Percentiles rank a stretch among this genome's conserved stretches.
Evolutionary conservation across 2,113 vertebrate genomes (phyloP).

Genomic region (Antechinus stuartii): DNA sequence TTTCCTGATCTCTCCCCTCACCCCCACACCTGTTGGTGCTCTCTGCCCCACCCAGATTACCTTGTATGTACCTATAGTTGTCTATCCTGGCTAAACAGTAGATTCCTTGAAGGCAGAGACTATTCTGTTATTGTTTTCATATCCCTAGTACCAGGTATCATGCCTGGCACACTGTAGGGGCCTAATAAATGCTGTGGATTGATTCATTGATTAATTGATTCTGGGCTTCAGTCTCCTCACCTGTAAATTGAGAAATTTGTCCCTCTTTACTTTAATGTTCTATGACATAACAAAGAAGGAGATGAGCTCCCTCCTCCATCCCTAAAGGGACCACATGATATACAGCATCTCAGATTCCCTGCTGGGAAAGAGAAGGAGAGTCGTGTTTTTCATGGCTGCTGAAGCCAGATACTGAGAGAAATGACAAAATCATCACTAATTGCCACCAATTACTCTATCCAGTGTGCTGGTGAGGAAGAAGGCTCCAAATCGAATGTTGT

Average conservation of each 20-base stretch:
- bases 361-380: slow-evolving; percentile 51
- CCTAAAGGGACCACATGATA: slow-evolving; percentile 24
- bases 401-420: slow-evolving; percentile 57
- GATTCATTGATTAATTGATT: not conserved
- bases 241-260: not conserved
- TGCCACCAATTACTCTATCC: slow-evolving; percentile 44
- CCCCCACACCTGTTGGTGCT: not conserved
- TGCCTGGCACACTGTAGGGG: not conserved
- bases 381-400: slow-evolving; percentile 24
- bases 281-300: not conserved
- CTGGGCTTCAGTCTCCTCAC: slow-evolving; percentile 13
- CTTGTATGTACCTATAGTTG: not conserved
- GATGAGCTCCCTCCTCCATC: slow-evolving; percentile 18
- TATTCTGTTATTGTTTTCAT: not conserved
- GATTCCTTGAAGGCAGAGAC: not conserved
- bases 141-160: not conserved
- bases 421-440: slow-evolving; percentile 59
- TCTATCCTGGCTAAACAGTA: not conserved
- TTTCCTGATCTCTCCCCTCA: not conserved
- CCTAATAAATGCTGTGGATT: not conserved
- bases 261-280: fast-evolving
- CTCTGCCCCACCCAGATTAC: not conserved
- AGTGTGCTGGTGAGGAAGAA: slow-evolving; percentile 52
- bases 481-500: slow-evolving; percentile 60
- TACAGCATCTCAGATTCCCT: slow-evolving; percentile 46